phyloP scores from a whole-genome alignment of 2,113 vertebrate genomes.

The Dipodomys stephensi region DNA sequence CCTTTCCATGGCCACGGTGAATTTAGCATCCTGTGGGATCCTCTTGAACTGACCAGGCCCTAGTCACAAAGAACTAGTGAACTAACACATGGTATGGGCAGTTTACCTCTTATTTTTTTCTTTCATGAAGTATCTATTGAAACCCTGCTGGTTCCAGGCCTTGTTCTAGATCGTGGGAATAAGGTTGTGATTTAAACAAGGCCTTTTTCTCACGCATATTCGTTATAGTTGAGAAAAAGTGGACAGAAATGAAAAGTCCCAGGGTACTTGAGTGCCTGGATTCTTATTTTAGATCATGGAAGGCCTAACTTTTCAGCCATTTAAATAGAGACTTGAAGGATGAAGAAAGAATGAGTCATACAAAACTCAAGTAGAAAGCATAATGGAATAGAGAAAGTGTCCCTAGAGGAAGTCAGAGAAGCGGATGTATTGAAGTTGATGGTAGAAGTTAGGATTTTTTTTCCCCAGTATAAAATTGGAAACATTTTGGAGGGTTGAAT shows the following conservation, averaged over 20 bases:
- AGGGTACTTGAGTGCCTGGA: neutral
- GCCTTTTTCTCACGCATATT: neutral
- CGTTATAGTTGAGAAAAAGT: neutral
- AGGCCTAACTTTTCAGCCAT: neutral
- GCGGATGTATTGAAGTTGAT: neutral
- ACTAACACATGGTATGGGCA: too few species aligned
- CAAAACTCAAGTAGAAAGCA: neutral
- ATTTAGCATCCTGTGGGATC: neutral
- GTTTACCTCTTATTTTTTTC: neutral
- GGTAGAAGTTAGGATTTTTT: neutral
- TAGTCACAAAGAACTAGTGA: neutral
- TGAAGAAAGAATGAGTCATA: neutral
- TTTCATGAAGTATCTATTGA: slow-evolving; percentile 15
- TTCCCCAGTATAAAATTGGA: neutral
- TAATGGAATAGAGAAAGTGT: neutral
- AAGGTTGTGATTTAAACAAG: neutral
- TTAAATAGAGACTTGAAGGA: neutral
- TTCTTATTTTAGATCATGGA: slow-evolving; percentile 19
- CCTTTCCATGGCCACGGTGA: neutral
- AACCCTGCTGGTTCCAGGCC: neutral
- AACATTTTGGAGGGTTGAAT: neutral
- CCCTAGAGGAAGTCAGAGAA: neutral
- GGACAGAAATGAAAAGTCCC: neutral
- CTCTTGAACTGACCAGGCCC: neutral
- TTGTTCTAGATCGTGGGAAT: neutral